Base-by-base conservation (phyloP, 2,888 invertebrate species). In the Anagyrus pseudococci region DNA sequence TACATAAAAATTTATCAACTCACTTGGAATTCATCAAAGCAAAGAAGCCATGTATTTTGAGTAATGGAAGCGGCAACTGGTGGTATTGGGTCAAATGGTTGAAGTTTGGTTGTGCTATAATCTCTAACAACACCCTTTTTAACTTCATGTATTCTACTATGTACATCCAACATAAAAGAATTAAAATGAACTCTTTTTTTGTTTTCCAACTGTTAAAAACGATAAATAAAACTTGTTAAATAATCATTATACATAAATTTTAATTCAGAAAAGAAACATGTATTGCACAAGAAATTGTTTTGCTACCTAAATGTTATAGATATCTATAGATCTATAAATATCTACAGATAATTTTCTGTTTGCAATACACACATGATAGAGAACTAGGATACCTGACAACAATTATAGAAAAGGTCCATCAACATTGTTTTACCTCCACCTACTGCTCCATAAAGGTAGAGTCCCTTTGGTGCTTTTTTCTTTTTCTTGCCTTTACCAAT, bases 381-480 rank as follows among this genome's bases (percentile, higher is more conserved):
- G 53, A 65, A 54, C 53, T 65, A 37, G 63, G 63, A 70, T 77
- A 87, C 85, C 71, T 85, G 81, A 78, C 89, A 89, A 75, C 89
- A 88, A 72, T 94, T 89, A 84, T 91, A 95, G 83, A 99, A 98
- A 74, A 99, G 83, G 83, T 99, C 98, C 99, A 99, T 99, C 62
- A 99, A 83, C 91, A 98, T 98, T 6, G 99, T 99, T 85, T 99
- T 99, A 47, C 99, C 99, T 71, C 95, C 94, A 48, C 96, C 94
- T 67, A 95, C 94, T 75, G 94, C 90, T 59, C 96, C 96, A 82
- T 91, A 89, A 63, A 96, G 88, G 76, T 97, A 96, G 13, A 96
- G 82, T 4, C 96, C 96, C 80, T 88, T 88, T 1, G 92, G 92
- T 41, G 84, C 84, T 66, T 84, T 80, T 46, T 71, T 72, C 64